Conservation (phyloP, 2,888 invertebrate genomes). For the Pachliopta kotzebuea region DNA sequence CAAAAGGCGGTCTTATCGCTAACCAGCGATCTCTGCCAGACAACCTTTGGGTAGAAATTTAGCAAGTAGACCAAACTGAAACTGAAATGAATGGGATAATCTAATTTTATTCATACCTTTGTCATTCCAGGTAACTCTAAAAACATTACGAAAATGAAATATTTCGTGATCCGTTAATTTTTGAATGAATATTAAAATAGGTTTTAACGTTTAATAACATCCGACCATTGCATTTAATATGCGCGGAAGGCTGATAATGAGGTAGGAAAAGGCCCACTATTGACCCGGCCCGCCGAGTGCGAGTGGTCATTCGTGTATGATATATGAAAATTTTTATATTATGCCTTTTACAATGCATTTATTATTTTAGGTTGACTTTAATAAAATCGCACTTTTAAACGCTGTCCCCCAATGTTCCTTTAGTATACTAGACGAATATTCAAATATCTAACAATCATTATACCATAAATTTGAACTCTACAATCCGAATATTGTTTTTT, state of each 20-base stretch:
- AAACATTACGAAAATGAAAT: slow-evolving; percentile 2
- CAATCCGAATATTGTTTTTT: no score
- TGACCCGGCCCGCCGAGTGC: slow-evolving; percentile 40
- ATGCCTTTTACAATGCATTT: slow-evolving; percentile 57
- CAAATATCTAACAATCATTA: no score
- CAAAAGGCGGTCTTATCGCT: no score
- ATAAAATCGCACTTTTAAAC: slow-evolving; percentile 26
- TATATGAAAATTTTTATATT: slow-evolving; percentile 60
- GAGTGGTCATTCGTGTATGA: slow-evolving; percentile 66
- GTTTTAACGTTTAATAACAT: slow-evolving; percentile 30
- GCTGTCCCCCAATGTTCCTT: background rate
- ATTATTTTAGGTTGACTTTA: slow-evolving; percentile 51
- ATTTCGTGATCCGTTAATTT: slow-evolving; percentile 17
- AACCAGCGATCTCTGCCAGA: no score
- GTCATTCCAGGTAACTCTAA: slow-evolving; percentile 7
- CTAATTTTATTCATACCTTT: slow-evolving; percentile 31
- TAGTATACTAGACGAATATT: background rate
- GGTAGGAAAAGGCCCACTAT: slow-evolving; percentile 51
- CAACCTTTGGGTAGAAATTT: no score
- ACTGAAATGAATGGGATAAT: slow-evolving; percentile 36
- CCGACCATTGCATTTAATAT: slow-evolving; percentile 41
- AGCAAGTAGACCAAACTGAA: no score
- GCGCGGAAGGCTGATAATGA: slow-evolving; percentile 50
- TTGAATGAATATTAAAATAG: slow-evolving; percentile 19
- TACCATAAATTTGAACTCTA: no score